Evolutionary conservation across 2,113 vertebrate species (phyloP).

Genomic region (Tachycineta bicolor): DNA sequence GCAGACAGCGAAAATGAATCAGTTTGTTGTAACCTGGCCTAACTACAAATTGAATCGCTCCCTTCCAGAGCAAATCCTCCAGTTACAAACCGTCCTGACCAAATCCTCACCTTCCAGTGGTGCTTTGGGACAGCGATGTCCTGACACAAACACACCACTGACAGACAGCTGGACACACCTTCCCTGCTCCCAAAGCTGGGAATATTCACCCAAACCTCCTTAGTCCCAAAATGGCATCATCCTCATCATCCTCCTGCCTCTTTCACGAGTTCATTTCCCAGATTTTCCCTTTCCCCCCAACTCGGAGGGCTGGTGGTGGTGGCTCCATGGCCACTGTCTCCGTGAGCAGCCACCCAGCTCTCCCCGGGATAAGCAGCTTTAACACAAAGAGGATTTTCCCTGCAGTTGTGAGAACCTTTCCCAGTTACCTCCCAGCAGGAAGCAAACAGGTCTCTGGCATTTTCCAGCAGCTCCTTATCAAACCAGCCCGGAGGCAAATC

Average conservation of each 20-base stretch:
- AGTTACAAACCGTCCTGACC: not conserved
- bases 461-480: not conserved
- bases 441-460: not conserved
- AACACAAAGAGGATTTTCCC: slow-evolving; percentile 33
- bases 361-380: not conserved
- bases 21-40: not conserved
- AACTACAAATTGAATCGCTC: rapidly evolving
- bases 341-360: not conserved
- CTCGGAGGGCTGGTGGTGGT: not conserved
- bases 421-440: not conserved
- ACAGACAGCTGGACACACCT: not conserved
- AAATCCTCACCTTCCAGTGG: not conserved
- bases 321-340: not conserved
- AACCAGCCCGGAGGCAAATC: not conserved
- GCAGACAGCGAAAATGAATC: not conserved
- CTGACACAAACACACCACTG: not conserved
- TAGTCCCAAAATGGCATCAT: not conserved
- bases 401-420: not conserved
- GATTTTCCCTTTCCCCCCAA: not conserved
- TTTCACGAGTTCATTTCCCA: not conserved
- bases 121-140: not conserved
- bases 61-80: not conserved
- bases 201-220: not conserved
- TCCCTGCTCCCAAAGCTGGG: not conserved
- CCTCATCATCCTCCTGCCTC: too few relatives aligned